Evolutionary conservation across 2,888 invertebrate species (phyloP).

Genomic region (Caenorhabditis macrosperma): DNA sequence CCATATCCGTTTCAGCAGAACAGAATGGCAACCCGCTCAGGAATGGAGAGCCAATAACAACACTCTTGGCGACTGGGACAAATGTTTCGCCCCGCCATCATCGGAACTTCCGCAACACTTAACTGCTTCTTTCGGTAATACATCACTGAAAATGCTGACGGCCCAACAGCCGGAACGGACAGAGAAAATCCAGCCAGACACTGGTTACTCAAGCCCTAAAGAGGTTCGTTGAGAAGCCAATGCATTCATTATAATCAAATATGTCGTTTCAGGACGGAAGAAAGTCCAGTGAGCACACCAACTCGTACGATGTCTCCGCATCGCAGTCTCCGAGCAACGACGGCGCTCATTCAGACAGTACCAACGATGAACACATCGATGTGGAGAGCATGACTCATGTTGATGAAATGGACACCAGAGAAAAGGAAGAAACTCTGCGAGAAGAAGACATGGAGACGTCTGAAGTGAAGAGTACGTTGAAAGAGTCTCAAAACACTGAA

Average conservation of each 20-base stretch:
- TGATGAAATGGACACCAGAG: slow-evolving; percentile 36
- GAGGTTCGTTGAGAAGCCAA: slow-evolving; percentile 32
- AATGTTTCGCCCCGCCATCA: slow-evolving; percentile 23
- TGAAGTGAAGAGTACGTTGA: slow-evolving; percentile 18
- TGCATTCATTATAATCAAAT: not conserved
- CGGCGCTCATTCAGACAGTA: slow-evolving; percentile 43
- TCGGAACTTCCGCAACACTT: slow-evolving; percentile 26
- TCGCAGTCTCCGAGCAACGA: slow-evolving; percentile 62
- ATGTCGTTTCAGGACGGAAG: slow-evolving; percentile 48
- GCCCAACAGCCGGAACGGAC: slow-evolving; percentile 14
- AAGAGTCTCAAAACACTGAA: too few relatives aligned
- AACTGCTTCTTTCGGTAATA: slow-evolving; percentile 25
- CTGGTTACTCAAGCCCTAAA: slow-evolving; percentile 43
- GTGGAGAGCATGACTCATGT: slow-evolving; percentile 49
- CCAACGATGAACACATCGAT: slow-evolving; percentile 56
- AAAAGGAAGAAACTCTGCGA: slow-evolving; percentile 27
- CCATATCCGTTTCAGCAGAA: slow-evolving; percentile 24
- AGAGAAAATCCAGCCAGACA: slow-evolving; percentile 22
- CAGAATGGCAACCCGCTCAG: slow-evolving; percentile 47
- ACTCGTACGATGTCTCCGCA: slow-evolving; percentile 65
- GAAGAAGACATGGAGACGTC: not conserved
- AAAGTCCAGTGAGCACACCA: slow-evolving; percentile 58
- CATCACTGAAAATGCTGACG: slow-evolving; percentile 47
- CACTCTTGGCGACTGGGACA: slow-evolving; percentile 45
- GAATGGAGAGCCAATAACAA: slow-evolving; percentile 56